Conservation (phyloP, 2,888 invertebrate species). For the Chymomyza fuscimana region DNA sequence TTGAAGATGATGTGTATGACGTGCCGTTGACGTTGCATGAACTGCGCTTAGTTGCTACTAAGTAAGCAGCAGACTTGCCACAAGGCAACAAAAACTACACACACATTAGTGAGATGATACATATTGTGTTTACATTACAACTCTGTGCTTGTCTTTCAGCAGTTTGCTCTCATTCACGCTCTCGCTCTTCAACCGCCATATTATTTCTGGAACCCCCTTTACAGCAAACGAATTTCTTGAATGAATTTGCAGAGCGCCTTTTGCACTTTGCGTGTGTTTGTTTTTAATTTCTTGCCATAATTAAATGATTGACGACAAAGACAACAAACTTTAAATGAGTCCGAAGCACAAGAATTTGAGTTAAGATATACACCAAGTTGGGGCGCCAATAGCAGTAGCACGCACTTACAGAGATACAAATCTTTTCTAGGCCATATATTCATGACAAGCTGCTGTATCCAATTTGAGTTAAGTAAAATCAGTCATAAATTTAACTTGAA, state of each 20-base stretch:
- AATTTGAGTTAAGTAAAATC: slow-evolving; percentile 57
- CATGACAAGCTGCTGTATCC: slow-evolving; percentile 46
- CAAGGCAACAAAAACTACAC: slow-evolving; percentile 2
- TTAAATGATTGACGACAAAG: slow-evolving; percentile 53
- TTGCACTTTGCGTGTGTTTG: slow-evolving; percentile 36
- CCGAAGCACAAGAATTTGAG: not conserved
- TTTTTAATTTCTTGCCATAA: slow-evolving; percentile 64
- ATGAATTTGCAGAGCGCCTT: slow-evolving; percentile 39
- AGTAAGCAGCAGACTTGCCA: slow-evolving; percentile 27
- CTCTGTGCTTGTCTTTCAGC: slow-evolving; percentile 36
- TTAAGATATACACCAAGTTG: not conserved
- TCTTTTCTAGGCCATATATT: slow-evolving; percentile 52
- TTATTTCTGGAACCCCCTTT: not conserved
- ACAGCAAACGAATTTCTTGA: slow-evolving; percentile 12
- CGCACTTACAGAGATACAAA: not conserved
- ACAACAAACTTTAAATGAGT: not conserved
- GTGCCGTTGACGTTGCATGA: slow-evolving; percentile 47
- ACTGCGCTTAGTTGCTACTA: slow-evolving; percentile 33
- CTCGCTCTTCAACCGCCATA: not conserved
- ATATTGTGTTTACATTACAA: slow-evolving; percentile 33
- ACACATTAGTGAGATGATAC: slow-evolving; percentile 24
- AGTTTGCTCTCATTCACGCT: slow-evolving; percentile 19
- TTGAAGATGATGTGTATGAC: slow-evolving; percentile 5
- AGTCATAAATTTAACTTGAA: slow-evolving; percentile 51
- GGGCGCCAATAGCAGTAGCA: not conserved